Evolutionary conservation across 53 echinoderm and acorn worm species (phyloP).

Genomic region (Temnopleurus reevesii): DNA sequence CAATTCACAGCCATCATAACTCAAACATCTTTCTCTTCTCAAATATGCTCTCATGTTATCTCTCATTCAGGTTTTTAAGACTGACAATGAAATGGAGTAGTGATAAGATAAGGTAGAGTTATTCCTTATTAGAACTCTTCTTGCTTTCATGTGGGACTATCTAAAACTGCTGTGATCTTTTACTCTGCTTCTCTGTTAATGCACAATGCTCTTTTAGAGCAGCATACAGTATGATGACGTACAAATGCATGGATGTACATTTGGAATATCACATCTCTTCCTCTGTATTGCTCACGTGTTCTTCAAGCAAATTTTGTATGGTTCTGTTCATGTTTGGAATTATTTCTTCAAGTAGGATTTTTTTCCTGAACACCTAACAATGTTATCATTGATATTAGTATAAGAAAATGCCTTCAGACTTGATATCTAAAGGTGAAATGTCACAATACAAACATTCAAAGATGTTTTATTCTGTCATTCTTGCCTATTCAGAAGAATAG

Average conservation of each 20-base stretch:
- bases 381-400: too few species aligned
- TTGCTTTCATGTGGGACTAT: background rate
- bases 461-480: too few species aligned
- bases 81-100: constrained; percentile 12
- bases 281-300: too few species aligned
- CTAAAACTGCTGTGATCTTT: constrained; percentile 2
- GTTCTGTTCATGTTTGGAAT: background rate
- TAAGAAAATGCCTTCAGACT: too few species aligned
- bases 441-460: too few species aligned
- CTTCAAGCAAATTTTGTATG: too few species aligned
- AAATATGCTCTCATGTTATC: background rate
- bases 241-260: background rate
- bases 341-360: background rate
- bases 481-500: too few species aligned
- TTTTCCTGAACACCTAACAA: too few species aligned
- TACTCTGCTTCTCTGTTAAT: background rate
- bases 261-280: background rate
- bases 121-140: background rate
- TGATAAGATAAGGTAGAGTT: constrained; percentile 19
- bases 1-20: too few species aligned
- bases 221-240: too few species aligned
- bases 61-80: background rate
- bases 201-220: background rate
- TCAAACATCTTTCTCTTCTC: background rate
- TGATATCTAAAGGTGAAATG: too few species aligned